A percentile compares a stretch with the other conserved stretches of the same genome.
Conservation (phyloP, 2,113 vertebrate genomes). For the Petaurus breviceps region DNA sequence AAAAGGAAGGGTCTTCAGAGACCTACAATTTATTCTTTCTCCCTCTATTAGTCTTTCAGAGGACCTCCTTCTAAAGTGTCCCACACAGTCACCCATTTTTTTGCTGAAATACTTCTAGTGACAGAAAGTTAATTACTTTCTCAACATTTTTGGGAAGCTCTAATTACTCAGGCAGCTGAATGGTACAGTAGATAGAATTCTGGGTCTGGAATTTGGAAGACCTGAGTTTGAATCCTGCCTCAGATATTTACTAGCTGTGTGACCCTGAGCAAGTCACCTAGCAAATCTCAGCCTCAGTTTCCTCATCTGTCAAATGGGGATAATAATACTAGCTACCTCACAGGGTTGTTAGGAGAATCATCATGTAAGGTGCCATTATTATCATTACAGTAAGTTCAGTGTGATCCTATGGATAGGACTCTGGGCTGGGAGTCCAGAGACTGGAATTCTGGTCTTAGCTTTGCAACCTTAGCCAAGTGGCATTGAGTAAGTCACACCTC, state of each 20-base stretch:
- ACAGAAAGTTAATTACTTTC: neutral
- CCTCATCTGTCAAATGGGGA: neutral
- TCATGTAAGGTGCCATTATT: neutral
- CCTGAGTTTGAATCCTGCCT: neutral
- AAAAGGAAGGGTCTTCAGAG: neutral
- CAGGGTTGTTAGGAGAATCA: neutral
- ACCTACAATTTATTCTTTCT: neutral
- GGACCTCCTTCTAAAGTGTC: neutral
- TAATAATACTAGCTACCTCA: neutral
- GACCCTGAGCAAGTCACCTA: neutral
- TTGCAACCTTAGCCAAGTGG: neutral
- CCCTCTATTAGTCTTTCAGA: neutral
- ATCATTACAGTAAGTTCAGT: neutral
- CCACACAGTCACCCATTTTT: neutral
- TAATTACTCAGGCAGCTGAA: neutral
- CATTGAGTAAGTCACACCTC: neutral
- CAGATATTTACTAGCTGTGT: neutral
- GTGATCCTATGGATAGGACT: neutral
- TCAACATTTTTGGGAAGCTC: neutral
- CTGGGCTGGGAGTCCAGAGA: neutral
- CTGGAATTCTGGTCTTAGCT: neutral
- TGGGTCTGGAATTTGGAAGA: neutral
- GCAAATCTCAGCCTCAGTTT: neutral
- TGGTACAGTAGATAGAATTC: neutral
- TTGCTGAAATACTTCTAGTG: neutral